phyloP scores from a whole-genome alignment of 1,140 invertebrate genomes.

The Bombus superbus region DNA sequence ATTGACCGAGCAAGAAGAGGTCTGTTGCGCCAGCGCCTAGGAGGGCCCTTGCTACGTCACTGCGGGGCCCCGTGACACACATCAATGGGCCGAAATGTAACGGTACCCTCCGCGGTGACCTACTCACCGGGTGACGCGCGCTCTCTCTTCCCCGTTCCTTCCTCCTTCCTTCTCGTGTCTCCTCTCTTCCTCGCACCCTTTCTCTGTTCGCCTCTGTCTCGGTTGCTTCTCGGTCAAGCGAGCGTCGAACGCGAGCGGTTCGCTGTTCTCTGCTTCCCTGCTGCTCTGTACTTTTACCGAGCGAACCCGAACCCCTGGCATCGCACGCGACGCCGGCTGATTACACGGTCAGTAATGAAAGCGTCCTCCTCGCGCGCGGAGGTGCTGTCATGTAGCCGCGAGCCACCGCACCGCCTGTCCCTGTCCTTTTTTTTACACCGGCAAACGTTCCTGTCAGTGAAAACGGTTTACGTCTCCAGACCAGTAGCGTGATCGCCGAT shows the following conservation, averaged over 20 bases:
- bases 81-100: constrained; percentile 74
- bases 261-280: background rate
- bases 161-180: background rate
- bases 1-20: constrained; percentile 12
- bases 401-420: constrained; percentile 21
- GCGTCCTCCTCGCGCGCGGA: constrained; percentile 66
- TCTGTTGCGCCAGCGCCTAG: constrained; percentile 14
- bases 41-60: constrained; percentile 59
- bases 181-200: background rate
- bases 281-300: constrained; percentile 64
- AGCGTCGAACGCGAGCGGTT: constrained; percentile 26
- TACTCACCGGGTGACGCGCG: constrained; percentile 60
- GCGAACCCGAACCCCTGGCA: constrained; percentile 44
- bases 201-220: background rate
- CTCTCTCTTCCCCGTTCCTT: constrained; percentile 49
- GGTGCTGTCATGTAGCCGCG: constrained; percentile 65
- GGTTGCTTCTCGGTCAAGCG: constrained; percentile 44
- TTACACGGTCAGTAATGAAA: constrained; percentile 76
- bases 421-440: constrained; percentile 20
- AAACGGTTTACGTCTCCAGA: constrained; percentile 8
- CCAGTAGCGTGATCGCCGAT: constrained; percentile 4
- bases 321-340: constrained; percentile 58
- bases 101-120: constrained; percentile 73
- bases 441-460: constrained; percentile 45
- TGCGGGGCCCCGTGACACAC: constrained; percentile 75